These are phyloP conservation scores for Sarcophaga subvicina DNA, from an alignment of 2,888 invertebrate genomes.

Conservation along the genomic window DNA sequence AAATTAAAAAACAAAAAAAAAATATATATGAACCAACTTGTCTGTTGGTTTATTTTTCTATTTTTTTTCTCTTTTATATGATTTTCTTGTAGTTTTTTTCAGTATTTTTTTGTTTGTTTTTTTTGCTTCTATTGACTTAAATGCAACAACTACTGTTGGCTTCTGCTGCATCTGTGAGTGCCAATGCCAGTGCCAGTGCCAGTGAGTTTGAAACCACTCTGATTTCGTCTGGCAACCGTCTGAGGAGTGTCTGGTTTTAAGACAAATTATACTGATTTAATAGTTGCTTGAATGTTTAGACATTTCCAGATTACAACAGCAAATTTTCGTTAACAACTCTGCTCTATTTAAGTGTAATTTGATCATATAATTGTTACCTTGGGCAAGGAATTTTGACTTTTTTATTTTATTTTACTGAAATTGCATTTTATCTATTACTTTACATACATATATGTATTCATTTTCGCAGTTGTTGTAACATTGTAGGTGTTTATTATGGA, in stretches of 20 bases:
- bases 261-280: slow-evolving; percentile 68
- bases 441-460: too few species aligned
- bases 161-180: slow-evolving; percentile 35
- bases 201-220: slow-evolving; percentile 24
- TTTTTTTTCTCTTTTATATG: background rate
- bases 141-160: slow-evolving; percentile 36
- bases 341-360: slow-evolving; percentile 55
- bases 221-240: slow-evolving; percentile 59
- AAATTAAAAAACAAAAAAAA: too few species aligned
- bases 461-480: slow-evolving; percentile 14
- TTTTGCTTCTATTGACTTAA: slow-evolving; percentile 7
- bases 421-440: background rate
- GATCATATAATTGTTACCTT: slow-evolving; percentile 59
- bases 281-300: slow-evolving; percentile 55
- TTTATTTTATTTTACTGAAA: background rate
- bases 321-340: slow-evolving; percentile 51
- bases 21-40: background rate
- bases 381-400: slow-evolving; percentile 15
- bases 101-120: background rate
- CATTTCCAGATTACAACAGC: slow-evolving; percentile 62
- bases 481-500: background rate
- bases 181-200: background rate
- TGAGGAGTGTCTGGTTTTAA: slow-evolving; percentile 68
- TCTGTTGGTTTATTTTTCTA: background rate
- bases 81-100: background rate